Base-by-base conservation (phyloP, 2,888 invertebrate species). In the Xestia rhomboidea region DNA sequence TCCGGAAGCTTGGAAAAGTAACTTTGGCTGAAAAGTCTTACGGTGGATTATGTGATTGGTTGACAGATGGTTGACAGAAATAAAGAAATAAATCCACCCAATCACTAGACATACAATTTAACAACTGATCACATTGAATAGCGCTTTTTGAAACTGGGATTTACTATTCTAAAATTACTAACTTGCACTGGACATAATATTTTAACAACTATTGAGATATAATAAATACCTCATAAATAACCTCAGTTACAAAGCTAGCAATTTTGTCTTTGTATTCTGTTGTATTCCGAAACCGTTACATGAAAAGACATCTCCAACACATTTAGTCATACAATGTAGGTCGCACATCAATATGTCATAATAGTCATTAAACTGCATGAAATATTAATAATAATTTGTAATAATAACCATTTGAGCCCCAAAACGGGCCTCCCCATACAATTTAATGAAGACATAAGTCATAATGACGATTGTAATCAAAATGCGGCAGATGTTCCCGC, bases 401-500 rank as follows among this genome's bases (percentile, higher is more conserved):
- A 67, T 79, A 64, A 41, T 68, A 62, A 44, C 46, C 74, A 64
- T 77, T 77, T 66, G 27, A 38, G 24, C 71, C 82, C 84, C 76
- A 73, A 84, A 86, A 76, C 44, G 38, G 51, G 44, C 11, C 71
- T 73, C 85, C 80, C 76, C 68, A 77, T 38, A 66, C 4, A 34
- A 63, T 67, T 83, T 84, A 82, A 88, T 77, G 79, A 77, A 88
- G 81, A 88, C 72, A 82, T 81, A 81, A 77, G 66, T 76, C 68
- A 64, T 76, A 75, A 85, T 81, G 80, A 79, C 76, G 85, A 87
- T 89, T 77, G 74, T 86, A 82, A 89, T 89, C 89, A 84, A 84
- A 84, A 86, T 72, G 80, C 44, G 78, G 79, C 89, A 89, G 89
- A 89, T 89, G 89, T 82, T 13, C 66, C 30, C 77, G 87, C 83